Conservation (phyloP, 2,113 vertebrate species). For the Thymallus thymallus region DNA sequence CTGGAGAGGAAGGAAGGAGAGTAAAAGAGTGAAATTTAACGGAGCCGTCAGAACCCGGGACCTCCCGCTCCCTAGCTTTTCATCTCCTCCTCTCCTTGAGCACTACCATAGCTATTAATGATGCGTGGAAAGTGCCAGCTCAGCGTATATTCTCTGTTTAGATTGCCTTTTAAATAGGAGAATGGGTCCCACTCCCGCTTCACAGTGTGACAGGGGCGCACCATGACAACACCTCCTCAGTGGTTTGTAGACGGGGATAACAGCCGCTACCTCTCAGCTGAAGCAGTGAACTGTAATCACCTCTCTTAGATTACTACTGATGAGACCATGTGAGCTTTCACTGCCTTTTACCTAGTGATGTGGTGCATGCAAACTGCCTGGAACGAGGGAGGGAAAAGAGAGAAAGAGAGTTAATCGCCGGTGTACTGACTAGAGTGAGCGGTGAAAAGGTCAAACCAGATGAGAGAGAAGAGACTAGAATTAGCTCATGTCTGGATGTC, state of each 20-base stretch:
- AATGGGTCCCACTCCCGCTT: slow-evolving; percentile 2
- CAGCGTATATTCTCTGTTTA: slow-evolving; percentile 32
- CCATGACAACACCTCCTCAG: slow-evolving; percentile 46
- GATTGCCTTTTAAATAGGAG: slow-evolving; percentile 30
- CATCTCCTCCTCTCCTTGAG: background rate
- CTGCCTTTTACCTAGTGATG: too few relatives aligned
- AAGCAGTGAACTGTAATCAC: slow-evolving; percentile 35
- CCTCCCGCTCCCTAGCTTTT: background rate
- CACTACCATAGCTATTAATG: slow-evolving; percentile 7
- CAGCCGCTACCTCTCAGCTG: slow-evolving; percentile 43
- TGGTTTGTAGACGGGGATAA: background rate
- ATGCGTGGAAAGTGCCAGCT: slow-evolving; percentile 42
- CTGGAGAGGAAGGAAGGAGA: background rate
- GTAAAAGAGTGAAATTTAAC: background rate
- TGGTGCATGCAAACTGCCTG: background rate
- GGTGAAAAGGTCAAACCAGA: background rate
- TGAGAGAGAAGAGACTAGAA: background rate
- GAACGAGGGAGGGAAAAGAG: background rate
- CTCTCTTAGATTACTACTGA: slow-evolving; percentile 18
- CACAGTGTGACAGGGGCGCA: slow-evolving; percentile 19
- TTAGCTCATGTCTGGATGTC: too few relatives aligned
- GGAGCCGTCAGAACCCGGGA: background rate
- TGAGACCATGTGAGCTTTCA: background rate
- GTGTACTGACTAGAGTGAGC: background rate
- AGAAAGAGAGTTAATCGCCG: slow-evolving; percentile 40